These are phyloP conservation scores for Laterallus jamaicensis DNA, from an alignment of 2,113 vertebrate species.

Conservation along the genomic window DNA sequence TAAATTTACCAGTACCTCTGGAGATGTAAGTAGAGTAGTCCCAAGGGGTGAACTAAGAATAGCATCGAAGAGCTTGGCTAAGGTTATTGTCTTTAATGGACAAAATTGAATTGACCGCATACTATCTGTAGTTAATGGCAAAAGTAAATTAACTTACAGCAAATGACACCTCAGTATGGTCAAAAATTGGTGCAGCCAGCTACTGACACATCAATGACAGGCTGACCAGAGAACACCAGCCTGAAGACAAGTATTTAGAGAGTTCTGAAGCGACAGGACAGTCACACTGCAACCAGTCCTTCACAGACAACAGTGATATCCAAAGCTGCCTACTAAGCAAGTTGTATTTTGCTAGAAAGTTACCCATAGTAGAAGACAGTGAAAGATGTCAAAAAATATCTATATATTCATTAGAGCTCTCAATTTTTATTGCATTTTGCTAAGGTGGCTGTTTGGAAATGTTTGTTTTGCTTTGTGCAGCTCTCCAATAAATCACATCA, in stretches of 20 bases:
- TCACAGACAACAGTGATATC: background rate
- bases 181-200: background rate
- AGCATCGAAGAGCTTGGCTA: conserved; percentile 35
- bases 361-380: background rate
- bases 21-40: conserved; percentile 39
- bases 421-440: background rate
- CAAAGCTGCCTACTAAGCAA: background rate
- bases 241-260: background rate
- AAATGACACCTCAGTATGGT: background rate
- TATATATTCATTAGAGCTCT: background rate
- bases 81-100: conserved; percentile 62
- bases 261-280: background rate
- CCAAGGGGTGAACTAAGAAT: conserved; percentile 51
- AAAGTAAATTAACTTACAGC: conserved; percentile 61
- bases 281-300: background rate
- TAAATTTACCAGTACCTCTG: conserved; percentile 49
- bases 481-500: background rate
- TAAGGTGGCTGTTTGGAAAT: background rate
- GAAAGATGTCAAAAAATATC: no score
- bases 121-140: conserved; percentile 51
- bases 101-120: conserved; percentile 50
- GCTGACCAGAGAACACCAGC: background rate
- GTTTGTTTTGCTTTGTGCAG: background rate
- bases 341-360: background rate
- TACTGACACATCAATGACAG: conserved; percentile 26